A percentile compares a stretch with the other conserved stretches of the same genome.
Evolutionary conservation across 2,888 invertebrate genomes (phyloP).

Genomic region (Aphidius colemani): DNA sequence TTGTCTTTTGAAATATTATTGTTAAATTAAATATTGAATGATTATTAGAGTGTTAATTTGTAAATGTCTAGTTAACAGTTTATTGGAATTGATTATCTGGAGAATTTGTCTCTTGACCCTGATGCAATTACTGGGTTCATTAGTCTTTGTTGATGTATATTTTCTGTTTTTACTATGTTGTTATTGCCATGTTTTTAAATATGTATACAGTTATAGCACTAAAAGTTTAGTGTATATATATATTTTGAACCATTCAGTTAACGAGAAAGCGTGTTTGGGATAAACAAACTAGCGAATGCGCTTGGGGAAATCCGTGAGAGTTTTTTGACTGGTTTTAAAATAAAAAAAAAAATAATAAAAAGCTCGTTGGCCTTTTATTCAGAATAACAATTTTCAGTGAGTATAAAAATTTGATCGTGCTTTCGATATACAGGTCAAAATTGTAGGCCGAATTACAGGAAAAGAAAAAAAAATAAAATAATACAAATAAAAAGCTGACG

Average conservation of each 20-base stretch:
- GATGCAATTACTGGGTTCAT: too few relatives aligned
- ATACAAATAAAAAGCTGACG: neutral
- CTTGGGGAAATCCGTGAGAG: slow-evolving; percentile 12
- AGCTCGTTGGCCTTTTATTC: neutral
- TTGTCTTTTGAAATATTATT: too few relatives aligned
- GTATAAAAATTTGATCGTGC: neutral
- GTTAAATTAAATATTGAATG: too few relatives aligned
- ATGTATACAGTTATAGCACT: neutral
- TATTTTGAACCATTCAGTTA: slow-evolving; percentile 15
- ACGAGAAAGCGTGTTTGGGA: slow-evolving; percentile 17
- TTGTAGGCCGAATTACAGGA: too few relatives aligned
- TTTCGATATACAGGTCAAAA: too few relatives aligned
- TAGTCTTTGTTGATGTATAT: too few relatives aligned
- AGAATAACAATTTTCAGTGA: neutral
- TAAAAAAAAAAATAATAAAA: neutral
- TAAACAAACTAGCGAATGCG: slow-evolving; percentile 16
- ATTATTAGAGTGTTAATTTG: too few relatives aligned
- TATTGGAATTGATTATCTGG: too few relatives aligned
- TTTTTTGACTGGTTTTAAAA: neutral
- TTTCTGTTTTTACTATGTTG: neutral
- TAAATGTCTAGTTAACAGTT: too few relatives aligned
- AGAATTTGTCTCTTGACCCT: too few relatives aligned
- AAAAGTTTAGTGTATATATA: slow-evolving; percentile 8
- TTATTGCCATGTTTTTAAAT: neutral
- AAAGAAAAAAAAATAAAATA: too few relatives aligned